phyloP scores from a whole-genome alignment of 2,113 vertebrate genomes.

The Erythrolamprus reginae region DNA sequence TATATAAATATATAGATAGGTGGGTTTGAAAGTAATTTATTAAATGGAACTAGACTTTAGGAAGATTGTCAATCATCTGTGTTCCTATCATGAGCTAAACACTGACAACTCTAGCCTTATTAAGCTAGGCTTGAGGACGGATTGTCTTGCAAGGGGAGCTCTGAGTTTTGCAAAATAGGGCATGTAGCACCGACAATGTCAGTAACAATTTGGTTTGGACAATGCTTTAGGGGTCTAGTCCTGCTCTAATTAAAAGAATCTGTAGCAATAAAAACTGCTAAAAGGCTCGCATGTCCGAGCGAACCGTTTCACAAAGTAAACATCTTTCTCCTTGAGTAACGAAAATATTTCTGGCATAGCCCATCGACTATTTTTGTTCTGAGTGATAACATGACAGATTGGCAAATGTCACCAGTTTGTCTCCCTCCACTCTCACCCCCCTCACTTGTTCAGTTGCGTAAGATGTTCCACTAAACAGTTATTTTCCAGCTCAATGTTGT shows the following conservation, averaged over 20 bases:
- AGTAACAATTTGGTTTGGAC: background rate
- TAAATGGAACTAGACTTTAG: background rate
- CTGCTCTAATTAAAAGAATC: background rate
- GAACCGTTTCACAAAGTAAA: background rate
- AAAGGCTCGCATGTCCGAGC: background rate
- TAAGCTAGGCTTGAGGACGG: background rate
- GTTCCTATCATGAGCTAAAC: background rate
- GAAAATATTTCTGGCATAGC: conserved; percentile 4
- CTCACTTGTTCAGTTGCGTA: background rate
- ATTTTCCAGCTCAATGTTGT: background rate
- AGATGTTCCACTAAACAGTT: background rate
- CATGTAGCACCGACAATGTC: background rate
- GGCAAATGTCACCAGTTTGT: conserved; percentile 13
- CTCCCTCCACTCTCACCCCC: background rate
- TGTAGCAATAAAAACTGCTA: background rate
- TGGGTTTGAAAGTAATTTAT: background rate
- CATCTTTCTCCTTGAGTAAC: background rate
- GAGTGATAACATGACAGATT: conserved; percentile 15
- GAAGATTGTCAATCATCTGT: background rate
- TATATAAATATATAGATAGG: background rate
- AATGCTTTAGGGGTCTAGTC: background rate
- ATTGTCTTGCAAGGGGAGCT: background rate
- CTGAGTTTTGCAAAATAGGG: background rate
- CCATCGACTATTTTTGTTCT: conserved; percentile 16
- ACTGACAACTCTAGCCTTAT: background rate